A percentile compares a stretch with the other conserved stretches of the same genome.
phyloP scores from a whole-genome alignment of 1,140 invertebrate species.

The Drosophila bipectinata region DNA sequence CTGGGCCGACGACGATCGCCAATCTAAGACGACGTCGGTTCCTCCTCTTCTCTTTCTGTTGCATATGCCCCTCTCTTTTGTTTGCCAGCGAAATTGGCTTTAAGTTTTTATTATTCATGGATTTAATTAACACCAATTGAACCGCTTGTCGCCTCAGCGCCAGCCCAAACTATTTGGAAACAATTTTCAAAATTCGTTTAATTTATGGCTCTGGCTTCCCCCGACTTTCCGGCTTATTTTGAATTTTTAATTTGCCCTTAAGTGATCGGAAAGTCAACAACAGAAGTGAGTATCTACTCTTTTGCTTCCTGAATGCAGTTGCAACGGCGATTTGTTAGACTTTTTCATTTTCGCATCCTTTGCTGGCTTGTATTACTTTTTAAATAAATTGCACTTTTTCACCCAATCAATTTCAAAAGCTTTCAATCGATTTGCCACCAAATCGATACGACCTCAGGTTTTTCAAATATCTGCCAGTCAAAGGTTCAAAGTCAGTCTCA shows the following conservation, averaged over 20 bases:
- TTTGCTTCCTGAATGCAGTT: background rate
- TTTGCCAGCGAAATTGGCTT: conserved; percentile 58
- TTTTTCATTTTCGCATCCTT: background rate
- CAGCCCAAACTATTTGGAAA: conserved; percentile 63
- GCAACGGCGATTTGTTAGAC: too few species aligned
- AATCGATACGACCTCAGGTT: conserved; percentile 35
- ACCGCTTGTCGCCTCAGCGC: conserved; percentile 75
- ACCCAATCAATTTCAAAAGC: conserved; percentile 38
- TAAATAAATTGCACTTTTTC: conserved; percentile 11
- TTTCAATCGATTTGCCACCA: conserved; percentile 29
- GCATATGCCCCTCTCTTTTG: conserved; percentile 10
- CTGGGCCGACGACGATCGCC: conserved; percentile 50
- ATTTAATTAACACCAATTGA: conserved; percentile 84
- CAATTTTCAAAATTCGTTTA: conserved; percentile 58
- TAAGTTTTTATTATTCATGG: conserved; percentile 80
- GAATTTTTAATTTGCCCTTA: conserved; percentile 69
- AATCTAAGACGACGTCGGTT: conserved; percentile 56
- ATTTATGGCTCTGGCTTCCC: conserved; percentile 60
- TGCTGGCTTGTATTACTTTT: background rate
- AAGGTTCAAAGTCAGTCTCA: conserved; percentile 38
- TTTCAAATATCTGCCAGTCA: conserved; percentile 48
- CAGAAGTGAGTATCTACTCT: background rate
- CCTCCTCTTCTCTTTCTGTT: conserved; percentile 18
- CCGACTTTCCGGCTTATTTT: conserved; percentile 13
- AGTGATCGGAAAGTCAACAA: conserved; percentile 51